Conservation (phyloP, 1,140 invertebrate genomes). For the Euwallacea fornicatus region DNA sequence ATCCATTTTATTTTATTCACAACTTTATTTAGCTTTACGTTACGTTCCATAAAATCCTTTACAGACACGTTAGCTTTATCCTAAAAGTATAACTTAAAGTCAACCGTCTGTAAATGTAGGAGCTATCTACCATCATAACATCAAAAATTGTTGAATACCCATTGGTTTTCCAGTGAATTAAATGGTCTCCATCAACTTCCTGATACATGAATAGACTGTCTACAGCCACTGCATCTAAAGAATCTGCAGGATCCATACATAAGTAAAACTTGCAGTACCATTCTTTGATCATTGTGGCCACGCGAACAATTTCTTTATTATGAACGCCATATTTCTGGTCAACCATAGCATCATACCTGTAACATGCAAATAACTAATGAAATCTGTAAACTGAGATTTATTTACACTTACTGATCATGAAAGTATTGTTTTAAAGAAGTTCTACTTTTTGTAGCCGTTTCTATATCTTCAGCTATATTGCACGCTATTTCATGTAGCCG, state of each 20-base stretch:
- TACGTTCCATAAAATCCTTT: slow-evolving; percentile 45
- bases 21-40: slow-evolving; percentile 55
- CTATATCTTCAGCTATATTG: slow-evolving; percentile 37
- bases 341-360: not conserved
- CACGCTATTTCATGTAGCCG: slow-evolving; percentile 35
- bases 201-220: slow-evolving; percentile 50
- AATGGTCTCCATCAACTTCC: slow-evolving; percentile 41
- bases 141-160: slow-evolving; percentile 46
- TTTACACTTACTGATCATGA: slow-evolving; percentile 30
- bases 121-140: slow-evolving; percentile 38
- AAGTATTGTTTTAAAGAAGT: slow-evolving; percentile 32
- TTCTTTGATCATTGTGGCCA: slow-evolving; percentile 56
- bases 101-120: slow-evolving; percentile 23
- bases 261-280: slow-evolving; percentile 61
- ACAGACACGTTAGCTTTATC: slow-evolving; percentile 19
- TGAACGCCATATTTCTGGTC: slow-evolving; percentile 19
- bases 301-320: slow-evolving; percentile 28
- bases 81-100: slow-evolving; percentile 22
- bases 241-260: slow-evolving; percentile 61
- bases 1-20: slow-evolving; percentile 57
- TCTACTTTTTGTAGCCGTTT: slow-evolving; percentile 11
- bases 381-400: slow-evolving; percentile 30
- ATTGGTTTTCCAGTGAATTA: slow-evolving; percentile 43
- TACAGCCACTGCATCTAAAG: slow-evolving; percentile 63
- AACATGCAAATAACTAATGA: slow-evolving; percentile 33